Evolutionary conservation across 2,113 vertebrate genomes (phyloP), one percentile per base, ranked within the genome.

Genomic region (Willisornis vidua): DNA sequence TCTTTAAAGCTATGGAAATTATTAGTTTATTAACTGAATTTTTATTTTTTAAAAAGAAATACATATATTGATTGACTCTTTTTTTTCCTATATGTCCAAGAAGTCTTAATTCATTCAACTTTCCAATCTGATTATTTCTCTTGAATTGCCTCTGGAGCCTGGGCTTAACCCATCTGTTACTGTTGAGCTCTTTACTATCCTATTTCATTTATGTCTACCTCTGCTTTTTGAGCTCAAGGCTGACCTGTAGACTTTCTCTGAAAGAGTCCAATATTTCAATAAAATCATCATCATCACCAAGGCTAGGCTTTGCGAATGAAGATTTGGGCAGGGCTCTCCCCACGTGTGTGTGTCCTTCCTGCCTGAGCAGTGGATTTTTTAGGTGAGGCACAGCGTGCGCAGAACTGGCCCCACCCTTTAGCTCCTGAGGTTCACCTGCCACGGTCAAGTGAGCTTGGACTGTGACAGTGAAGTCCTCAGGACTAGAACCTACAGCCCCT

Each of bases 61-160:
- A 23, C 39, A 41, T 41, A 22, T 55, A 67, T 51, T 46, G 14
- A 52, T 72, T 76, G 20, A 86, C 10, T 75, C 13, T 12, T 45
- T 15, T 55, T 89, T 81, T 94, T 28, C 25, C 84, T 91, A 31
- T 9, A n/a, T 62, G 68, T 57, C 41, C 70, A 92, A 89, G 48
- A 91, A 81, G 13, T 57, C 48, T 78, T 94, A 70, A 68, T 89
- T 85, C 75, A 49, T 91, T 89, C n/a, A 84, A 85, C 59, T 87
- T 87, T 73, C 72, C 54, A 67, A 76, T 71, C 63, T 68, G 93
- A 89, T 78, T 87, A 63, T 81, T 86, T 92, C 29, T 75, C 46
- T 63, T 72, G 24, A 76, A 78, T 67, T 65, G 22, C 37, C 65
- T 94, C 52, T 54, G 84, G 59, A 90, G 59, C 51, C 17, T 66